Evolutionary conservation across 1,140 invertebrate genomes (phyloP), one percentile per base, ranked within the genome.

Genomic region (Trinorchestia longiramus): DNA sequence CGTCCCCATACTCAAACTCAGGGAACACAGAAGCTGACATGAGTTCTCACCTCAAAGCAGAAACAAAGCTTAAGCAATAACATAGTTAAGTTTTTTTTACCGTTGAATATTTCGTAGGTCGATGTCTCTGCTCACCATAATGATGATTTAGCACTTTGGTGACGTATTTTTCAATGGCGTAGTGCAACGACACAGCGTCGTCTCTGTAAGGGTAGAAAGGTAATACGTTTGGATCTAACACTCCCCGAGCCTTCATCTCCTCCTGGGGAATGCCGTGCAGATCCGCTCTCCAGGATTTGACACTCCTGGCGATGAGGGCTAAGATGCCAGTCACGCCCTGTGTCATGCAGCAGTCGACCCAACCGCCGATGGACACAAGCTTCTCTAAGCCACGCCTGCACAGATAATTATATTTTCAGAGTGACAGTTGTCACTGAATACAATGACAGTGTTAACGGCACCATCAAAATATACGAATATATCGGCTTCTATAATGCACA

Each of bases 301-400:
- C 96, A 8, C 97, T 97, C 96, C 97, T 97, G 88, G 87, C 95
- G 90, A 98, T 97, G 92, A 97, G 97, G 53, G 97, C 96, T 96
- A 97, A 97, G 97, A 97, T 97, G 45, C 97, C 97, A 95, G 97
- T 96, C 47, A 97, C 97, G 8, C 97, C 97, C 95, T 97, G 97
- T 40, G 97, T 97, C 97, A 97, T 98, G 40, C 97, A 97, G 96
- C 97, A 97, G 96, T 98, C 97, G 40, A 98, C 97, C 97, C 97
- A 98, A 47, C 97, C 97, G 95, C 97, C 97, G 45, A 97, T 97
- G 87, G 97, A 97, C 40, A 98, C 97, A 15, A 97, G 97, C 95
- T 97, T 97, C 77, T 97, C 97, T 45, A 97, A 96, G 40, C 97
- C 97, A 96, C 97, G 97, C 40, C 97, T 97, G 97, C 87, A 95